Conservation (phyloP, 2,888 invertebrate species). For the Mythimna pallens region DNA sequence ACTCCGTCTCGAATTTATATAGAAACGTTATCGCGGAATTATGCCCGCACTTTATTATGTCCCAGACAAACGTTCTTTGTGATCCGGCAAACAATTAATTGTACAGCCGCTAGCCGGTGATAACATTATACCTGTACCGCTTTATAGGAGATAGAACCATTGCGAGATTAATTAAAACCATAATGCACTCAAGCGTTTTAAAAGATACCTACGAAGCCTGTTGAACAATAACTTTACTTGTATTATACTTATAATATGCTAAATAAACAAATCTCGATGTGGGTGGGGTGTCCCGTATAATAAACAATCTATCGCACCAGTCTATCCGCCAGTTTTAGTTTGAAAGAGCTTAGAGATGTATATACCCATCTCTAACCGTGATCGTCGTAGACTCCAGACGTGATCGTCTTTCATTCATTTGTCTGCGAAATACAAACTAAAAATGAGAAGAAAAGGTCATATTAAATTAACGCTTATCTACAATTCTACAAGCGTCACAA, state of each 20-base stretch:
- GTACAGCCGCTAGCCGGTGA: constrained; percentile 25
- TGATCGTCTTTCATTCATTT: background rate
- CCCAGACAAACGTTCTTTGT: constrained; percentile 58
- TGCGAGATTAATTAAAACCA: constrained; percentile 11
- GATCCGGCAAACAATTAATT: constrained; percentile 56
- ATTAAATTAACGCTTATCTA: background rate
- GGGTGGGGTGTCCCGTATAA: background rate
- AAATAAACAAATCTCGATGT: background rate
- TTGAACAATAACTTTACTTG: background rate
- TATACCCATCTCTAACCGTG: too few relatives aligned
- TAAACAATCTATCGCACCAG: too few relatives aligned
- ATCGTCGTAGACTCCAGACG: too few relatives aligned
- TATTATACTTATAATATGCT: background rate
- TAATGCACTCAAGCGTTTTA: constrained; percentile 16
- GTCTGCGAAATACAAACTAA: background rate
- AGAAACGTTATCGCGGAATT: constrained; percentile 73
- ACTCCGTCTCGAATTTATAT: constrained; percentile 72
- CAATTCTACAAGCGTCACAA: background rate
- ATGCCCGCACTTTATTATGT: constrained; percentile 70
- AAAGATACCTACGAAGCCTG: constrained; percentile 14
- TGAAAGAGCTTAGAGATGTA: too few relatives aligned
- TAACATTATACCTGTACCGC: constrained; percentile 49
- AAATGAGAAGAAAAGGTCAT: background rate
- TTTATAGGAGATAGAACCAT: constrained; percentile 15
- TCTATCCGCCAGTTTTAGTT: too few relatives aligned